These are phyloP conservation scores for Chironomus tentans DNA, from an alignment of 2,888 invertebrate species.

Conservation along the genomic window DNA sequence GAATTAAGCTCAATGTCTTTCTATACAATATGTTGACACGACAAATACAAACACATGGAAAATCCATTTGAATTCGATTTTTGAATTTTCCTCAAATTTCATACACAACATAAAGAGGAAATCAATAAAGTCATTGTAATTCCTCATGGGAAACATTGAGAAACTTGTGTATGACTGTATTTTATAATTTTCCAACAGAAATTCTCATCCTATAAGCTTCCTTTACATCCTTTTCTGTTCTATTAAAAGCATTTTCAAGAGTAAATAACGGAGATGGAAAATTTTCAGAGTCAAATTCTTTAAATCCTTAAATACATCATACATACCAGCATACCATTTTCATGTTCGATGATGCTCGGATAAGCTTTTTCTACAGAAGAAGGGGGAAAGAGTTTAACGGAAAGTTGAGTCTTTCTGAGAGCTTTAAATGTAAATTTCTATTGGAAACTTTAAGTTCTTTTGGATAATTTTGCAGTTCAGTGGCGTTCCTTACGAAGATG, in stretches of 20 bases:
- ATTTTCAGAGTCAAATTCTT: background rate
- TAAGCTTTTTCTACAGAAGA: background rate
- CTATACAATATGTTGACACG: background rate
- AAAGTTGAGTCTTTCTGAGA: no score
- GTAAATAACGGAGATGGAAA: background rate
- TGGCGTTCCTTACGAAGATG: no score
- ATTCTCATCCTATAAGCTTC: no score
- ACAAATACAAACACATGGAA: background rate
- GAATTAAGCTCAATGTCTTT: background rate
- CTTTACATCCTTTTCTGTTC: no score
- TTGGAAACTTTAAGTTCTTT: no score
- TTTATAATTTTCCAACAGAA: no score
- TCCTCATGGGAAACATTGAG: background rate
- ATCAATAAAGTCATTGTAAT: constrained; percentile 1
- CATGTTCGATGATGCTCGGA: background rate
- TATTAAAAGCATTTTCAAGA: no score
- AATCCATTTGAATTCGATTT: no score
- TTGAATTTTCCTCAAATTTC: background rate
- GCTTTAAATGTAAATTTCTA: no score
- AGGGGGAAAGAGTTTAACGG: no score
- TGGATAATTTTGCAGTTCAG: no score
- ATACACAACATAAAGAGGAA: background rate
- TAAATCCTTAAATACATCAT: constrained; percentile 3
- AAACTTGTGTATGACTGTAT: no score
- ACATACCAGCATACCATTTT: background rate